Base-by-base conservation (phyloP, 2,888 invertebrate genomes). In the Neria commutata region DNA sequence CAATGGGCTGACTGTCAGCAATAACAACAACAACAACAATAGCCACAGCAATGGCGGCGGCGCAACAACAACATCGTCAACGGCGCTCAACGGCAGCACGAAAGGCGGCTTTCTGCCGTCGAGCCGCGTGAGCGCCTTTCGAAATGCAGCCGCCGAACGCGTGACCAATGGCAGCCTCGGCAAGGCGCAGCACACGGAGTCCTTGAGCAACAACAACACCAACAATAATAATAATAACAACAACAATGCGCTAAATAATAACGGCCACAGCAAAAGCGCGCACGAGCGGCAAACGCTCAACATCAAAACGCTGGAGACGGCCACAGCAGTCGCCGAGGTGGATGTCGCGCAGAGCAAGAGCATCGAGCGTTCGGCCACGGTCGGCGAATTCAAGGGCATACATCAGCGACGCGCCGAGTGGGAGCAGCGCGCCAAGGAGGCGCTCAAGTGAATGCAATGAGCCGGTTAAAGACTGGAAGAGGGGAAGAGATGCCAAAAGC, bases 401-500 rank as follows among this genome's bases (percentile, higher is more conserved):
- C 86, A 89, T 75, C 90, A 90, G 73, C 85, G 90, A 73, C 85
- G 88, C 58, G 90, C 90, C 5, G 89, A 91, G 74, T 91, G 91
- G 91, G 91, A 91, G 78, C 86, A 89, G 69, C 83, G 91, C 67
- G 89, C 90, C 34, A 89, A 90, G 80, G 88, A 89, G 80, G 89
- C 81, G 57, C 73, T 80, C 34, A 81, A 81, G 55, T 81, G 67
- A 62, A 53, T 29, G 14, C 6, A 29, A 8, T 29, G n/a, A n/a
- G n/a, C n/a, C n/a, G n/a, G n/a, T n/a, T n/a, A n/a, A n/a, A n/a
- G n/a, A n/a, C n/a, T n/a, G n/a, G n/a, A n/a, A n/a, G n/a, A n/a
- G n/a, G n/a, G n/a, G n/a, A n/a, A n/a, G n/a, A n/a, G n/a, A n/a
- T n/a, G n/a, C n/a, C n/a, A n/a, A n/a, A 46, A 34, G 3, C n/a